Evolutionary conservation across 2,888 invertebrate species (phyloP), one percentile per base, ranked within the genome.

Genomic region (Thumatha senex): DNA sequence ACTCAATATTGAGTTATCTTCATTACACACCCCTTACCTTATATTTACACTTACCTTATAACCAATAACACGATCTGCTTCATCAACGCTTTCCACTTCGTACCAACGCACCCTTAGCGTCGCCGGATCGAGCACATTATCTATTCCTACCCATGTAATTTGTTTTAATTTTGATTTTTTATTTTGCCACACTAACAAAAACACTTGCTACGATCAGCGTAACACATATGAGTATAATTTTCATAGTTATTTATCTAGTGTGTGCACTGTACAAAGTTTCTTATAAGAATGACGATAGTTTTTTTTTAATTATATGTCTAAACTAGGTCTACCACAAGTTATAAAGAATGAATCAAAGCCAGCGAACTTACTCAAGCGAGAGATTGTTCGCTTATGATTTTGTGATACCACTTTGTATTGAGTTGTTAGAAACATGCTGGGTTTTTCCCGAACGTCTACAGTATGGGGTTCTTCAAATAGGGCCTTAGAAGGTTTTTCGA

Each of bases 1-100:
- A n/a, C n/a, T n/a, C n/a, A n/a, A n/a, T n/a, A n/a, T n/a, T n/a
- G n/a, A n/a, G n/a, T n/a, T n/a, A n/a, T n/a, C n/a, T n/a, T n/a
- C n/a, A n/a, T n/a, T n/a, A n/a, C n/a, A n/a, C n/a, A n/a, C n/a
- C n/a, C n/a, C n/a, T n/a, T n/a, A n/a, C n/a, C n/a, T n/a, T n/a
- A n/a, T n/a, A n/a, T n/a, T n/a, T n/a, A n/a, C 5, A 40, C 24
- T 30, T 31, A 34, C 18, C 42, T 42, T 42, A 33, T 42, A 42
- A 4, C 42, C 42, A 33, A 42, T 1, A 10, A 42, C 15, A 42
- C 33, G 42, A n/a, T 42, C 31, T 5, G 8, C 4, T 11, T 33
- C 31, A 15, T 42, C 42, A 11, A 15, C 11, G 31, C 33, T 33
- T 4, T 7, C 31, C 33, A 18, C 31, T 33, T 33, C 33, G 7